Base-by-base conservation (phyloP, 2,797 vertebrate species). In the Scomberomorus guttatus region DNA sequence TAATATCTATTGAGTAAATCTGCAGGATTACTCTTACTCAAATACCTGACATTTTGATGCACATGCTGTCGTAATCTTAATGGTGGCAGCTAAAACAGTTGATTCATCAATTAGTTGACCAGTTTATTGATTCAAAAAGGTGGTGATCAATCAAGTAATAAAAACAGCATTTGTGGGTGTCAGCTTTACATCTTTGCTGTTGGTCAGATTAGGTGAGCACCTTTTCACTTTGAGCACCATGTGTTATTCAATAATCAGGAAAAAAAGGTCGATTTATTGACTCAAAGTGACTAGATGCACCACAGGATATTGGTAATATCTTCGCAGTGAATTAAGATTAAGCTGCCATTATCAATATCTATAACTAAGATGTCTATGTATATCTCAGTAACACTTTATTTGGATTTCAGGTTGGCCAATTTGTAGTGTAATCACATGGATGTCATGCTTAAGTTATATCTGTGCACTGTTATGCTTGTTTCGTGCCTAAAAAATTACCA, bases 11-110 rank as follows among this genome's bases (percentile, higher is more conserved):
- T 22, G 1, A 50, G 32, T 79, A 71, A 54, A 69, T 59, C 44
- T 29, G 24, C 9, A 44, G 48, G 59, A 81, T 82, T 80, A 75
- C 39, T 51, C 4, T 52, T 39, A 50, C 4, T 54, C n/a, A 77
- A 62, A 80, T 34, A 24, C 55, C 52, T 60, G 55, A 76, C 17
- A 59, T 85, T 52, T 76, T 74, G 59, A 74, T 76, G 54, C 60
- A 82, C 71, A 71, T 46, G 0, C 50, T 59, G 24, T 48, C 70
- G 58, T 61, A 84, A 85, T 70, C 71, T 25, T 39, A 48, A 60
- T 51, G 39, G 34, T 68, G 20, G 63, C 46, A 37, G 39, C 2
- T 71, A 9, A 57, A 75, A 68, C 29, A 61, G 13, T 25, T 56
- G 54, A 73, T 20, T 77, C 7, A 67, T 72, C 55, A 6, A 52